Evolutionary conservation across 2,888 invertebrate genomes (phyloP).

Genomic region (Leptopilina syphax): DNA sequence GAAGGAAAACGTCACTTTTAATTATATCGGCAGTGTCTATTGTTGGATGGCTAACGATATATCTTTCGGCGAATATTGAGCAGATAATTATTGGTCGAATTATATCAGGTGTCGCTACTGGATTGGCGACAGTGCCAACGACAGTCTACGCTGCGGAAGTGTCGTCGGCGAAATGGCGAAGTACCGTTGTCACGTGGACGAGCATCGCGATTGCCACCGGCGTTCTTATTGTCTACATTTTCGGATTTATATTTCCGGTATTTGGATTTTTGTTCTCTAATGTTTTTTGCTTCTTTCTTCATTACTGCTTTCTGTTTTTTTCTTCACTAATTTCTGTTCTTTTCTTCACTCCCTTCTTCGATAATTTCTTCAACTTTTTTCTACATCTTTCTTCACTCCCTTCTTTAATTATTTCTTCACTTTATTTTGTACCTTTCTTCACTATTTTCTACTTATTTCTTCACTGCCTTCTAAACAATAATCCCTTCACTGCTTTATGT

Average conservation of each 20-base stretch:
- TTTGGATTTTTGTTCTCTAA: background rate
- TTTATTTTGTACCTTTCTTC: too few species aligned
- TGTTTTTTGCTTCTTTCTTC: background rate
- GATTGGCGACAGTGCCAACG: constrained; percentile 79
- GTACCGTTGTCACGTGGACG: constrained; percentile 79
- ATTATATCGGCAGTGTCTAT: constrained; percentile 77
- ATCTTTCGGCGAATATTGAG: constrained; percentile 73
- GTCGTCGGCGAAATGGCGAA: constrained; percentile 76
- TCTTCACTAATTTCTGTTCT: background rate
- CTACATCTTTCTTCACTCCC: constrained; percentile 2
- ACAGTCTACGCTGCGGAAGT: constrained; percentile 80
- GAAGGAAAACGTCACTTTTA: constrained; percentile 78
- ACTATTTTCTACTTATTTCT: too few species aligned
- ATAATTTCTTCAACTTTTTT: background rate
- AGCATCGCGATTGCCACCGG: constrained; percentile 78
- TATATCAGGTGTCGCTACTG: constrained; percentile 78
- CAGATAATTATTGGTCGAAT: constrained; percentile 77
- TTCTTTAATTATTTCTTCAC: too few species aligned
- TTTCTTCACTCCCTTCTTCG: background rate
- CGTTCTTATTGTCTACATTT: constrained; percentile 78
- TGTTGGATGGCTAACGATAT: constrained; percentile 79
- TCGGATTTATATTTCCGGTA: constrained; percentile 78
- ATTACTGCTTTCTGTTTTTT: background rate
- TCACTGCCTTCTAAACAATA: too few species aligned
- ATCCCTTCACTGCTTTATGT: background rate